phyloP scores from a whole-genome alignment of 2,888 invertebrate genomes.

The Megalurothrips usitatus region DNA sequence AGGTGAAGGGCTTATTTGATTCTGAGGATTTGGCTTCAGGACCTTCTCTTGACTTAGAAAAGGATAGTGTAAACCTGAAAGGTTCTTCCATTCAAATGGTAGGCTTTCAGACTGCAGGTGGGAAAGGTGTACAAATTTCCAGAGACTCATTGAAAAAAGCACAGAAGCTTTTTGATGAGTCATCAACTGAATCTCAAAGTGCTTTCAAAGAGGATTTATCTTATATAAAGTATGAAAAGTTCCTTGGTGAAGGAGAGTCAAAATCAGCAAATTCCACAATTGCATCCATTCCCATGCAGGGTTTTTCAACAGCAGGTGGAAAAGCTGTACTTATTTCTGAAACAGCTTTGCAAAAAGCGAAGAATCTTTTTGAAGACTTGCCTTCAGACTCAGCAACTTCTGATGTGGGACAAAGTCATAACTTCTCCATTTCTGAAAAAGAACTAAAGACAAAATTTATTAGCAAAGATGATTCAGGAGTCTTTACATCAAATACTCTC shows the following conservation, averaged over 20 bases:
- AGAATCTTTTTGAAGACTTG: not conserved
- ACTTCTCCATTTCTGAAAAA: not conserved
- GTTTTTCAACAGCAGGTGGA: constrained; percentile 4
- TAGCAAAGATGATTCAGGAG: not conserved
- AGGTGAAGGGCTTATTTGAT: not conserved
- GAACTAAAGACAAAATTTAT: not conserved
- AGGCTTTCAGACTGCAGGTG: not conserved
- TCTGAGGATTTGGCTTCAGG: not conserved
- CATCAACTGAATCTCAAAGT: not conserved
- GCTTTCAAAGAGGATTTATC: no score
- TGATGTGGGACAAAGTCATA: not conserved
- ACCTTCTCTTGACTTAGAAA: not conserved
- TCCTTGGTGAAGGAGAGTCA: not conserved
- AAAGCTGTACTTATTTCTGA: not conserved
- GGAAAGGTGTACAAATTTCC: not conserved
- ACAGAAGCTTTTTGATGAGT: not conserved
- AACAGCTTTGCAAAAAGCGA: not conserved
- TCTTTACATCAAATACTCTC: no score
- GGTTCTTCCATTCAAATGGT: not conserved
- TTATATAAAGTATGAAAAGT: no score
- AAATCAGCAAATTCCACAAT: not conserved
- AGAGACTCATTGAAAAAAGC: not conserved
- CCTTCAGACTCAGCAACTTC: not conserved
- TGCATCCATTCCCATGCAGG: not conserved
- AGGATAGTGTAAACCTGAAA: not conserved